Conservation (phyloP, 2,888 invertebrate genomes). For the Plagiodera versicolora region DNA sequence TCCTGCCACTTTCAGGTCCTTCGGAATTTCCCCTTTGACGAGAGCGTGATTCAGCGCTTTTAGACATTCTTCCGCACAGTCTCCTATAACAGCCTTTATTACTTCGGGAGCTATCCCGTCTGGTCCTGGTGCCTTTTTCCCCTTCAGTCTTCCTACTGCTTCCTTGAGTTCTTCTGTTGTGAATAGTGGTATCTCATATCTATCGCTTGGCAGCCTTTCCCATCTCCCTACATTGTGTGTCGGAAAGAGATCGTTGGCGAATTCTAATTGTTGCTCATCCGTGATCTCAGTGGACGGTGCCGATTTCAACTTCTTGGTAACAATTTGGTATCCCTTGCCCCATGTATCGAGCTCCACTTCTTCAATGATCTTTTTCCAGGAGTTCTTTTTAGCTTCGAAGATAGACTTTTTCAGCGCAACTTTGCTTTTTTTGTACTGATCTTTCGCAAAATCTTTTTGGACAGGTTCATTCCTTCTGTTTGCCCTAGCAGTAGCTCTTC, state of each 20-base stretch:
- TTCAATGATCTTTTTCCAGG: constrained; percentile 15
- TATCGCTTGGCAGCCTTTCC: constrained; percentile 4
- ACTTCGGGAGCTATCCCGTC: constrained; percentile 12
- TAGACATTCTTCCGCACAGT: background rate
- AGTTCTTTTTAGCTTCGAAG: constrained; percentile 5
- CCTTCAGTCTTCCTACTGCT: constrained; percentile 23
- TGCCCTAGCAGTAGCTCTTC: background rate
- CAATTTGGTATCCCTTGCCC: constrained; percentile 18
- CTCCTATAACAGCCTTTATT: background rate
- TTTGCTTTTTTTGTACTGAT: background rate
- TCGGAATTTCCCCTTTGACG: background rate
- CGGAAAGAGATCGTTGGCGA: constrained; percentile 14
- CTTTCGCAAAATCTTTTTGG: background rate
- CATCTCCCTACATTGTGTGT: constrained; percentile 3
- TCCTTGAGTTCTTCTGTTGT: constrained; percentile 23
- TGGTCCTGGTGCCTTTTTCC: constrained; percentile 27
- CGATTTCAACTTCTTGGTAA: constrained; percentile 5
- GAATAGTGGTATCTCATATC: background rate
- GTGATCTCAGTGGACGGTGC: background rate
- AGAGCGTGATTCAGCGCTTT: background rate
- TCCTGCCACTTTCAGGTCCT: constrained; percentile 9
- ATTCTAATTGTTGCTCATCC: constrained; percentile 5
- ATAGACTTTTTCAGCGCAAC: constrained; percentile 3
- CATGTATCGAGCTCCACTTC: constrained; percentile 20
- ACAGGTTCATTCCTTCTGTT: background rate